These are phyloP conservation scores for Caenorhabditis wallacei DNA, from an alignment of 2,888 invertebrate genomes.

Conservation along the genomic window DNA sequence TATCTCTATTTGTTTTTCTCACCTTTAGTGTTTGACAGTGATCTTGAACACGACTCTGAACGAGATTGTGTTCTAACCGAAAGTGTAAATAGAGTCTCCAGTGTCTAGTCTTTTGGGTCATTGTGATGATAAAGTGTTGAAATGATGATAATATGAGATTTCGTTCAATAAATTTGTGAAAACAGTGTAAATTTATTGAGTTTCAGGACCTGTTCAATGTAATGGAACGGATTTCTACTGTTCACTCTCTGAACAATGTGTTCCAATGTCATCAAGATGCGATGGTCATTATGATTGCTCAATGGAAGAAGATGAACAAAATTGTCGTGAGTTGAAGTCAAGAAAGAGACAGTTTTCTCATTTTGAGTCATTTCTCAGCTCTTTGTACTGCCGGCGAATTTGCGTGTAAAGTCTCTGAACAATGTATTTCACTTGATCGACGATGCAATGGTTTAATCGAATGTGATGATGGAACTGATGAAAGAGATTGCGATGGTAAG, in stretches of 20 bases:
- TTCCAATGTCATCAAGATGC: conserved; percentile 77
- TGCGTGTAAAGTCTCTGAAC: conserved; percentile 82
- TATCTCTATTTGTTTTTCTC: conserved; percentile 55
- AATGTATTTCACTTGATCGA: conserved; percentile 80
- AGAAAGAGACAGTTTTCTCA: neutral
- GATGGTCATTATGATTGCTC: conserved; percentile 82
- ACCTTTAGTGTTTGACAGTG: conserved; percentile 56
- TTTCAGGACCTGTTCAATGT: conserved; percentile 66
- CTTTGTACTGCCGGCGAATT: conserved; percentile 81
- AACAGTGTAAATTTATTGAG: neutral
- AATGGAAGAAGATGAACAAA: conserved; percentile 83
- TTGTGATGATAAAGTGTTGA: neutral
- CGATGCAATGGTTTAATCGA: conserved; percentile 82
- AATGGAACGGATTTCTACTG: conserved; percentile 81
- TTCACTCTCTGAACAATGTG: conserved; percentile 79
- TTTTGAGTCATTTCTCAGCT: conserved; percentile 74
- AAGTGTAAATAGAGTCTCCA: conserved; percentile 48
- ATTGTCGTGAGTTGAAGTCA: conserved; percentile 78
- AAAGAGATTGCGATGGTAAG: conserved; percentile 79
- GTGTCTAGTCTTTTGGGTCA: neutral
- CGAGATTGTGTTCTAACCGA: conserved; percentile 46
- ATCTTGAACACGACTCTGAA: conserved; percentile 40
- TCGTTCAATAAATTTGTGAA: conserved; percentile 17
- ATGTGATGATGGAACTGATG: conserved; percentile 83
- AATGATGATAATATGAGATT: neutral